Conservation (phyloP, 2,888 invertebrate genomes). For the Erebia ligea region DNA sequence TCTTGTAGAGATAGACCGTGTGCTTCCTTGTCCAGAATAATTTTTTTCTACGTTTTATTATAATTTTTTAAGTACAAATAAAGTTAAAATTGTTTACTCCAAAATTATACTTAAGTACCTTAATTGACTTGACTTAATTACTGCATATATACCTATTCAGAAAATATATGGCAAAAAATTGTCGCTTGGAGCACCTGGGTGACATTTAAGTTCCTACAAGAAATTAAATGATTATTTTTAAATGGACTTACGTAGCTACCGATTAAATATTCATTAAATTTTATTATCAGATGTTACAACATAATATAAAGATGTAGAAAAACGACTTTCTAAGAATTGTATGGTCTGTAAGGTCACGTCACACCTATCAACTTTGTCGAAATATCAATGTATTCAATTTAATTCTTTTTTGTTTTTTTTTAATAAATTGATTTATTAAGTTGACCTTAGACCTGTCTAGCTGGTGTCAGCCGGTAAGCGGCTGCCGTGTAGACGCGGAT, state of each 20-base stretch:
- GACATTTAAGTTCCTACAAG: no score
- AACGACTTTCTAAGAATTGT: constrained; percentile 18
- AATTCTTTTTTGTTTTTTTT: not conserved
- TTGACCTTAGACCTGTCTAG: constrained; percentile 13
- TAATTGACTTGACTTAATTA: no score
- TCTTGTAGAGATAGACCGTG: no score
- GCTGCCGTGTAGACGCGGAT: not conserved
- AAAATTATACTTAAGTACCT: no score
- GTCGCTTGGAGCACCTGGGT: no score
- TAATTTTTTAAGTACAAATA: no score
- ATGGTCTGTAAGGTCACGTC: not conserved
- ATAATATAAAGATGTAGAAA: constrained; percentile 12
- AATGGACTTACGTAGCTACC: not conserved
- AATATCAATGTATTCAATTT: constrained; percentile 20
- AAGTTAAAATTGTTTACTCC: no score
- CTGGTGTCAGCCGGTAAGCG: not conserved
- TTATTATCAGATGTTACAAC: not conserved
- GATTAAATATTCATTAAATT: not conserved
- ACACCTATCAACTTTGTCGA: not conserved
- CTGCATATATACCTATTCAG: no score
- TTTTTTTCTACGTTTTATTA: no score
- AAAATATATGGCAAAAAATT: no score
- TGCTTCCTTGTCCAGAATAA: no score
- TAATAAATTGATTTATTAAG: not conserved
- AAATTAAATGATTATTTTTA: no score